Conservation (phyloP, 2,888 invertebrate genomes). For the Micropterix aruncella region DNA sequence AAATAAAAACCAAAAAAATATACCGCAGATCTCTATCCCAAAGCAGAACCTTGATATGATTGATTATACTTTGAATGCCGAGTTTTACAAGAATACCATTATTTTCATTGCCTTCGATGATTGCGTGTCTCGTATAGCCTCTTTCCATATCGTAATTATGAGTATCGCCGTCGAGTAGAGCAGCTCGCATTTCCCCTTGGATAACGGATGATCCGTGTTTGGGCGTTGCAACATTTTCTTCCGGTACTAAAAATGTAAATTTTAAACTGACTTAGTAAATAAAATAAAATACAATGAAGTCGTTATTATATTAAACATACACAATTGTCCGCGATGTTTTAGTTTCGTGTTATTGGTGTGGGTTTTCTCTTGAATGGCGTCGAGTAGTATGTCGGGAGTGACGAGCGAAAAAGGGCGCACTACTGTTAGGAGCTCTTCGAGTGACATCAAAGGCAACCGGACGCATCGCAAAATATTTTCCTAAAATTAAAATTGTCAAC, state of each 20-base stretch:
- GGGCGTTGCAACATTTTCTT: constrained; percentile 82
- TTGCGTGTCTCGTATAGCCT: constrained; percentile 81
- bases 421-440: constrained; percentile 74
- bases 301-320: constrained; percentile 35
- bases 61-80: constrained; percentile 75
- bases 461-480: constrained; percentile 47
- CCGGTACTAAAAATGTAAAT: constrained; percentile 45
- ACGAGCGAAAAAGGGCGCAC: constrained; percentile 82
- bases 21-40: constrained; percentile 70
- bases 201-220: constrained; percentile 75
- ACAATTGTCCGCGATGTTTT: constrained; percentile 68
- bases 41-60: constrained; percentile 81
- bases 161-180: constrained; percentile 80
- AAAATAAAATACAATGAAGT: background rate
- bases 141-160: constrained; percentile 85
- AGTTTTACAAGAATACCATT: constrained; percentile 75
- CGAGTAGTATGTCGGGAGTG: constrained; percentile 79
- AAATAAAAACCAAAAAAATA: constrained; percentile 13
- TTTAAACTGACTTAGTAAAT: constrained; percentile 2
- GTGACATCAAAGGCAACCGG: constrained; percentile 76
- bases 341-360: constrained; percentile 65
- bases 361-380: constrained; percentile 83
- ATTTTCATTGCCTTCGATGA: constrained; percentile 60
- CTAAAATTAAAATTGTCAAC: constrained; percentile 15
- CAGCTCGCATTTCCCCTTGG: constrained; percentile 78